Evolutionary conservation across 2,797 vertebrate species (phyloP).

Genomic region (Falco peregrinus): DNA sequence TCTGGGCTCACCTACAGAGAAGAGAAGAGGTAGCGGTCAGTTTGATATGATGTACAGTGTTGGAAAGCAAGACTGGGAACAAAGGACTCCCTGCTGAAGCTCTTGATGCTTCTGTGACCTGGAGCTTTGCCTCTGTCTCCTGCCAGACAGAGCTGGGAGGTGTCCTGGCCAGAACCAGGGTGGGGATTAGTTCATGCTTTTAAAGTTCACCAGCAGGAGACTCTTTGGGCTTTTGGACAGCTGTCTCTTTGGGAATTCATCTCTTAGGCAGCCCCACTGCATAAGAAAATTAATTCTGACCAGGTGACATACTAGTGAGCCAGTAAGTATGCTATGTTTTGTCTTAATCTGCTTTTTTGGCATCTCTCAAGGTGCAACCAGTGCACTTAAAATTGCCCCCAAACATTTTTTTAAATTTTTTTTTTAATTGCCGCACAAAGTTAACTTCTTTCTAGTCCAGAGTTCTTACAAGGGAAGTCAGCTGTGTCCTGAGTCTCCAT

Average conservation of each 20-base stretch:
- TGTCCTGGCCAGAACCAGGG: neutral
- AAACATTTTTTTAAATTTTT: neutral
- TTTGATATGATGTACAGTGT: neutral
- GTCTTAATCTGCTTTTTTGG: neutral
- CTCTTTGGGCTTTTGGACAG: neutral
- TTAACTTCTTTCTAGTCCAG: neutral
- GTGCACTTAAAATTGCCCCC: neutral
- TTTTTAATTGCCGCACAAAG: neutral
- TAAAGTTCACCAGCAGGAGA: neutral
- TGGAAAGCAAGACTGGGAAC: neutral
- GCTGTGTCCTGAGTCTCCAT: neutral
- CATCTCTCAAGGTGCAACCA: neutral
- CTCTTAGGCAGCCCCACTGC: neutral
- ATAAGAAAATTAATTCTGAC: neutral
- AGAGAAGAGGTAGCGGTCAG: neutral
- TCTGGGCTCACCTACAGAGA: neutral
- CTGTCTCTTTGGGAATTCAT: neutral
- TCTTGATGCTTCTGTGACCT: neutral
- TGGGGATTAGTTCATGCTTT: neutral
- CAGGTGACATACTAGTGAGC: neutral
- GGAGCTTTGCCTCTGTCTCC: neutral
- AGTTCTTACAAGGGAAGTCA: neutral
- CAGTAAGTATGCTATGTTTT: neutral
- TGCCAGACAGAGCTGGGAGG: neutral
- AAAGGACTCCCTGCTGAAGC: neutral